Percentiles rank a stretch among this genome's conserved stretches.
Conservation (phyloP, 2,888 invertebrate species). For the Drosophila kanekoi region DNA sequence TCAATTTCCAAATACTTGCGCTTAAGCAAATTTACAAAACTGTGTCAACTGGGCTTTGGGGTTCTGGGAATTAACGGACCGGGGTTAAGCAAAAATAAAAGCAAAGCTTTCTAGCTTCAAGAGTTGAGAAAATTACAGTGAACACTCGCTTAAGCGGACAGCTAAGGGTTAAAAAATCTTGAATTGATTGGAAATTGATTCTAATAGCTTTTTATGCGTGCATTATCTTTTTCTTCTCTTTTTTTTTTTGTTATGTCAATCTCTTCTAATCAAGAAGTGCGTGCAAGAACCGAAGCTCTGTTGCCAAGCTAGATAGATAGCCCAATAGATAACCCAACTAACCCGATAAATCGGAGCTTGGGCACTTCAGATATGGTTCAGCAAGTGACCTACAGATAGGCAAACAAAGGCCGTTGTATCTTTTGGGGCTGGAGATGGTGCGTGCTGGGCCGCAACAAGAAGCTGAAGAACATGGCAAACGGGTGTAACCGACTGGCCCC, state of each 20-base stretch:
- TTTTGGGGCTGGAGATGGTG: constrained; percentile 1
- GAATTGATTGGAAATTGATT: too few relatives aligned
- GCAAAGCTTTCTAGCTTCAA: neutral
- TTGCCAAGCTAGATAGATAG: neutral
- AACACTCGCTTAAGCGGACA: neutral
- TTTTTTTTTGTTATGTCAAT: too few relatives aligned
- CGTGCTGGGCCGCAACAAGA: constrained; percentile 9
- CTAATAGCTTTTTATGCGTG: too few relatives aligned
- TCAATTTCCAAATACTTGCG: constrained; percentile 1
- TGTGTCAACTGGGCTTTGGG: constrained; percentile 16
- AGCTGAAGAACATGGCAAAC: neutral
- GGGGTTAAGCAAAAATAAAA: constrained; percentile 11
- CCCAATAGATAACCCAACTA: constrained; percentile 19
- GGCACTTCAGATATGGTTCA: constrained; percentile 23
- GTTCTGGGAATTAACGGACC: constrained; percentile 35
- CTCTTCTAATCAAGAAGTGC: constrained; percentile 33
- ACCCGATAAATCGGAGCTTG: constrained; percentile 15
- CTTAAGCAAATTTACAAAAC: constrained; percentile 17
- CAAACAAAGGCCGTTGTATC: constrained; percentile 45
- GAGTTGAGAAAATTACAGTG: neutral
- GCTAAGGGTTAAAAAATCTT: too few relatives aligned
- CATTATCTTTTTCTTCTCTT: too few relatives aligned
- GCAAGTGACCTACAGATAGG: constrained; percentile 46
- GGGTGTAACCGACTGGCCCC: neutral
- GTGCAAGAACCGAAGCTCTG: constrained; percentile 14